Evolutionary conservation across 2,113 vertebrate species (phyloP).

Genomic region (Uria aalge): DNA sequence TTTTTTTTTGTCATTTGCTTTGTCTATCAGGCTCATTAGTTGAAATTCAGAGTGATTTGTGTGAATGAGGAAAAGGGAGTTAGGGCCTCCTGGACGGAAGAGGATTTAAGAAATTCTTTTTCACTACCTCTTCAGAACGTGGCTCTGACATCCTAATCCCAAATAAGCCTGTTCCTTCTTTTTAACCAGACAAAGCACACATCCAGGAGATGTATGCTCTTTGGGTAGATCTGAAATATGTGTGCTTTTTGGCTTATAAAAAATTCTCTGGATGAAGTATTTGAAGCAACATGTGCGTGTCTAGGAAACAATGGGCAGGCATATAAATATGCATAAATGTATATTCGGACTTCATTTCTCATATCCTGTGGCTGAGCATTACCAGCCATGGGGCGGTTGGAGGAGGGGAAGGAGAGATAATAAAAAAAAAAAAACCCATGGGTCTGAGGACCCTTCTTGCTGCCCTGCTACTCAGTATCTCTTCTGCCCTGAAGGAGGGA

Average conservation of each 20-base stretch:
- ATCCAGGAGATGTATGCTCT: not conserved
- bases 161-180: not conserved
- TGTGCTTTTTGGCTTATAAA: not conserved
- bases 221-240: not conserved
- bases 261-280: not conserved
- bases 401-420: not conserved
- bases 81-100: not conserved
- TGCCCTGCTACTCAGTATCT: not conserved
- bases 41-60: not conserved
- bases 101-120: not conserved
- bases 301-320: not conserved
- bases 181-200: not conserved
- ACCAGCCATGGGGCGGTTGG: not conserved
- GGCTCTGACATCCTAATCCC: not conserved
- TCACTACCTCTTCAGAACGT: not conserved
- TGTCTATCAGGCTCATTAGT: not conserved
- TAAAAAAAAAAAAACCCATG: not conserved
- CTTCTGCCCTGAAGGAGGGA: not conserved
- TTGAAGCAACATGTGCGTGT: not conserved
- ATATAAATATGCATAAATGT: not conserved
- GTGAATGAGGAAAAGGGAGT: not conserved
- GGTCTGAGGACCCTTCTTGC: not conserved
- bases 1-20: not conserved
- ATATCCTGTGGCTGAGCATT: constrained; percentile 8
- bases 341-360: constrained; percentile 4